These are phyloP conservation scores for Drosophila pruinosa DNA, from an alignment of 1,140 invertebrate species.

Conservation along the genomic window DNA sequence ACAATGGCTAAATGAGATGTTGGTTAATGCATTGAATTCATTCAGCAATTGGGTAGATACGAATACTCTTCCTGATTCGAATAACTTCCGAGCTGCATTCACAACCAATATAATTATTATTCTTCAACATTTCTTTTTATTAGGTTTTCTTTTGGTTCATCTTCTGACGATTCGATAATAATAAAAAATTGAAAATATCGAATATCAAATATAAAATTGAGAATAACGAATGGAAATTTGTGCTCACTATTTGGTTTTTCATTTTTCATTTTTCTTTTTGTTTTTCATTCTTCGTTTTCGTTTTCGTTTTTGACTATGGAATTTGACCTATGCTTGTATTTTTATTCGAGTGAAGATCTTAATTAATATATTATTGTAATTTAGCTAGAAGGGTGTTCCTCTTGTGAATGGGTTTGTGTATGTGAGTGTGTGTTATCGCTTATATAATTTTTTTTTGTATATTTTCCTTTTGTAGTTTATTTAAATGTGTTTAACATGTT, in stretches of 20 bases:
- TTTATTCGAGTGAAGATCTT: conserved; percentile 68
- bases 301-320: conserved; percentile 57
- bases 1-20: conserved; percentile 35
- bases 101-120: conserved; percentile 79
- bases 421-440: conserved; percentile 40
- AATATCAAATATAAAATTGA: conserved; percentile 34
- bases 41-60: conserved; percentile 63
- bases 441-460: conserved; percentile 45
- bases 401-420: conserved; percentile 9
- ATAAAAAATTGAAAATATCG: conserved; percentile 19
- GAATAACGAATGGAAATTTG: conserved; percentile 45
- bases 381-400: conserved; percentile 63
- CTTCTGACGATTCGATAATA: neutral
- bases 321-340: conserved; percentile 33
- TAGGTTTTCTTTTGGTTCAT: conserved; percentile 12
- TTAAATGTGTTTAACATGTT: conserved; percentile 57
- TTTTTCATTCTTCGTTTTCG: conserved; percentile 31
- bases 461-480: conserved; percentile 43
- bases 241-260: conserved; percentile 44
- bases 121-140: conserved; percentile 41
- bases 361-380: conserved; percentile 75
- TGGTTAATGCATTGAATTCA: conserved; percentile 36
- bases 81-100: conserved; percentile 74
- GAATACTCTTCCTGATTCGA: conserved; percentile 54
- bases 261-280: conserved; percentile 25